Evolutionary conservation across 30 jellyfish, hydroid and myxozoan genomes (phyloP).

Genomic region (Pelagia noctiluca): DNA sequence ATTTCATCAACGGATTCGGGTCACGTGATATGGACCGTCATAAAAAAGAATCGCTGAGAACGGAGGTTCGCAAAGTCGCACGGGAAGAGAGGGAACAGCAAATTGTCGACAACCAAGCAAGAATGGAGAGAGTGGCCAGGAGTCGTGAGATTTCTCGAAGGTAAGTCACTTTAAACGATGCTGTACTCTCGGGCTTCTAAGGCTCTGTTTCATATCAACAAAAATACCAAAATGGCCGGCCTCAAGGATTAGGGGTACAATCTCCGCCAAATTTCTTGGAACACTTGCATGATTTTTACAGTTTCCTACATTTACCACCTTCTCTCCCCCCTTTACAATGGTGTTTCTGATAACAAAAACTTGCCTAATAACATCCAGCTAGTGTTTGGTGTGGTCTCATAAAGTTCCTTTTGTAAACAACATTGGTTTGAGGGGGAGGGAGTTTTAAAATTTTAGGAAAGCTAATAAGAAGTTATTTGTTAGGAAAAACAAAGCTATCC

Average conservation of each 20-base stretch:
- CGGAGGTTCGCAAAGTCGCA: conserved; percentile 52
- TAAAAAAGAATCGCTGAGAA: background rate
- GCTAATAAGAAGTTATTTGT: too few relatives aligned
- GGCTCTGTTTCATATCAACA: background rate
- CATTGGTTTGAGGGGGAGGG: too few relatives aligned
- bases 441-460: too few relatives aligned
- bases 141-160: conserved; percentile 45
- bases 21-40: background rate
- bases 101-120: conserved; percentile 7
- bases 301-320: background rate
- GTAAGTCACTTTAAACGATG: conserved; percentile 11
- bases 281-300: background rate
- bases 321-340: too few relatives aligned
- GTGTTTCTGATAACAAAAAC: too few relatives aligned
- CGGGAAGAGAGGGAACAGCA: conserved; percentile 58
- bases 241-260: too few relatives aligned
- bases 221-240: too few relatives aligned
- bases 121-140: conserved; percentile 14
- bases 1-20: conserved; percentile 31
- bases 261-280: background rate
- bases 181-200: background rate
- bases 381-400: too few relatives aligned
- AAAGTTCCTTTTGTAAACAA: too few relatives aligned
- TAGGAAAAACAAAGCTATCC: too few relatives aligned
- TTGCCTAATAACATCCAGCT: too few relatives aligned